Percentiles rank a stretch among this genome's conserved stretches.
Evolutionary conservation across 2,888 invertebrate species (phyloP).

Genomic region (Ophraella communa): DNA sequence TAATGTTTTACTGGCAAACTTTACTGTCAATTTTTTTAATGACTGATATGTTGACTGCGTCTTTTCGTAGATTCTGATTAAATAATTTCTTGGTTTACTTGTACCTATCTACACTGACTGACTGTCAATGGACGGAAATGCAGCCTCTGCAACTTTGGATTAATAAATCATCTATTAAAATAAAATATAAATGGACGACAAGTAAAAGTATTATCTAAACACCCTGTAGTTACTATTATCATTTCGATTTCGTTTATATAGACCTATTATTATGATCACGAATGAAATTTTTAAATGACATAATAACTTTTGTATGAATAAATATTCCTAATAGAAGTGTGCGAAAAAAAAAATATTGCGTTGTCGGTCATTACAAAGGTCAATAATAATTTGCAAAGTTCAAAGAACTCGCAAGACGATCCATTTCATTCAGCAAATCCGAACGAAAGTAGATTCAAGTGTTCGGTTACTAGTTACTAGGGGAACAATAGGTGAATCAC

Average conservation of each 20-base stretch:
- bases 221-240: neutral
- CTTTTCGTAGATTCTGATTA: no score
- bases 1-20: no score
- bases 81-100: no score
- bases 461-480: constrained; percentile 23
- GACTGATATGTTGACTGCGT: no score
- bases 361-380: constrained; percentile 4
- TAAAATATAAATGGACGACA: no score
- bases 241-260: neutral
- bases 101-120: no score
- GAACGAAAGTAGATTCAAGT: constrained; percentile 21
- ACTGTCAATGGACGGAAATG: no score
- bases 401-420: constrained; percentile 14
- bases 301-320: constrained; percentile 5
- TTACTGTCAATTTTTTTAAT: no score
- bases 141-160: no score
- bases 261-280: neutral
- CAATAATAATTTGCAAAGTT: constrained; percentile 19
- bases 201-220: no score
- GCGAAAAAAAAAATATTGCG: constrained; percentile 1
- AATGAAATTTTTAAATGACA: constrained; percentile 7
- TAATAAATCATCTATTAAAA: no score
- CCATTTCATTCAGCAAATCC: constrained; percentile 19
- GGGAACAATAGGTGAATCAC: constrained; percentile 22
- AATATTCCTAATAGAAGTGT: constrained; percentile 7